Percentiles rank a stretch among this genome's conserved stretches.
Evolutionary conservation across 2,113 vertebrate species (phyloP).

Genomic region (Otis tarda): DNA sequence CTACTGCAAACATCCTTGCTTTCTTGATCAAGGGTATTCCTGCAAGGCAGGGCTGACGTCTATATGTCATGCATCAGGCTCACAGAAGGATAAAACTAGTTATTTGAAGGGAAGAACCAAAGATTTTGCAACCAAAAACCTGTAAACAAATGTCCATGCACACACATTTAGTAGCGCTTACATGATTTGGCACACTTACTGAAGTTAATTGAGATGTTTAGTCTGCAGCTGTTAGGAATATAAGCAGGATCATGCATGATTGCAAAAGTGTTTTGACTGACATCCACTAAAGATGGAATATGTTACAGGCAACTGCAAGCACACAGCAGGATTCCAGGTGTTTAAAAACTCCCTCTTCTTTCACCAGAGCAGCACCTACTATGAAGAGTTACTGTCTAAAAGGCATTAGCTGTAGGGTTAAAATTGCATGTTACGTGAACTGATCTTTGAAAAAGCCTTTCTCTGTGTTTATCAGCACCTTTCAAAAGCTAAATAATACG

Average conservation of each 20-base stretch:
- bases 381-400: neutral
- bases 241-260: neutral
- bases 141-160: neutral
- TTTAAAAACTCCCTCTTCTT: neutral
- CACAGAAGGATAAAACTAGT: neutral
- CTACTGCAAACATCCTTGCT: neutral
- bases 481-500: neutral
- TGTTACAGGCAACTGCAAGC: neutral
- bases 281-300: neutral
- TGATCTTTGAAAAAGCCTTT: neutral
- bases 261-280: neutral
- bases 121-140: neutral
- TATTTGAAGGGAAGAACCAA: neutral
- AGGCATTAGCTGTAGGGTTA: neutral
- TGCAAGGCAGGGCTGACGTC: neutral
- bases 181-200: neutral
- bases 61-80: neutral
- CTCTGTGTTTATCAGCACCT: neutral
- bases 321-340: neutral
- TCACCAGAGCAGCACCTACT: neutral
- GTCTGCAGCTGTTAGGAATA: conserved; percentile 13
- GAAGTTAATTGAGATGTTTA: conserved; percentile 18
- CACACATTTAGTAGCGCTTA: neutral
- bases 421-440: accelerated
- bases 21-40: accelerated